phyloP scores from a whole-genome alignment of 2,113 vertebrate species.

The Heloderma charlesbogerti region DNA sequence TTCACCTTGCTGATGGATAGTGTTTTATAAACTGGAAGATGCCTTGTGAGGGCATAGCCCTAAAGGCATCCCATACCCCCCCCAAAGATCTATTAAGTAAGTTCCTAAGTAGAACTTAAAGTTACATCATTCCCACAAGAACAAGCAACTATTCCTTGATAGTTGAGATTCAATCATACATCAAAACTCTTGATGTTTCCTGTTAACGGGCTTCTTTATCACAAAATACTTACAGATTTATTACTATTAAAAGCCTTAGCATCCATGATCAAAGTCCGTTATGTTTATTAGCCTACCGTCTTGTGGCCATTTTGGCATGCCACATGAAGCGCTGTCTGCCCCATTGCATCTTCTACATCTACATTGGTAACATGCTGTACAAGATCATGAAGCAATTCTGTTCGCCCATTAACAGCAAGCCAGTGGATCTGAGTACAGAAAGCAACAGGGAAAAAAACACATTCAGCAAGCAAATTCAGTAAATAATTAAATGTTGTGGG shows the following conservation, averaged over 20 bases:
- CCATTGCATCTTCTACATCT: constrained; percentile 98
- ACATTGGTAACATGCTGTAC: constrained; percentile 97
- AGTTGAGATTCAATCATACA: neutral
- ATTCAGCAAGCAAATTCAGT: neutral
- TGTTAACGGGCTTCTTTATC: neutral
- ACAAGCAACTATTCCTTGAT: neutral
- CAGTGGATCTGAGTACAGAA: constrained; percentile 90
- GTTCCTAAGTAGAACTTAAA: neutral
- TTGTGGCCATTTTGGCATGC: constrained; percentile 99
- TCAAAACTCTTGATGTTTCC: neutral
- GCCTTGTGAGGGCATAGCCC: neutral
- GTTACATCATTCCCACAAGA: constrained; percentile 10
- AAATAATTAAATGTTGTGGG: too few relatives aligned
- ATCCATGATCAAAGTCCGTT: neutral
- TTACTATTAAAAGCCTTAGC: neutral
- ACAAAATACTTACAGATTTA: neutral
- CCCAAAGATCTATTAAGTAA: neutral
- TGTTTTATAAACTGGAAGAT: neutral
- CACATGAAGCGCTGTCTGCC: constrained; percentile 96
- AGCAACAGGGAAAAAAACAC: neutral
- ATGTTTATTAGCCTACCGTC: constrained; percentile 79
- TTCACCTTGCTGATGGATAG: neutral
- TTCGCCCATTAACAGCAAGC: constrained; percentile 96
- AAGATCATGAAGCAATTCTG: constrained; percentile 95
- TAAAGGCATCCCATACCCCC: neutral